Conservation (phyloP, 2,888 invertebrate genomes). For the Trachelus troglodyta region DNA sequence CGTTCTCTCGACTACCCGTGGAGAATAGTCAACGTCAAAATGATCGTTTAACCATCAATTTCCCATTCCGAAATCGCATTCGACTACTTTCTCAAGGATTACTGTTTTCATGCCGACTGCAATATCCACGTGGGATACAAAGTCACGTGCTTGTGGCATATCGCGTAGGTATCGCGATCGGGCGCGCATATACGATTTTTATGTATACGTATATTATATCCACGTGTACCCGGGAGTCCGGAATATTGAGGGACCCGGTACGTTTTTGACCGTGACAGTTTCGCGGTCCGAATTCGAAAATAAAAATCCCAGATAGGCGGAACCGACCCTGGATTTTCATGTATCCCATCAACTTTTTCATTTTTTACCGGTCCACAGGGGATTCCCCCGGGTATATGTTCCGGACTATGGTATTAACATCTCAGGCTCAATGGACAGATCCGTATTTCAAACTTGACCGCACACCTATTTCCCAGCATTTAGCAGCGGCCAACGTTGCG, state of each 20-base stretch:
- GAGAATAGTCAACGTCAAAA: neutral
- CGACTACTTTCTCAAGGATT: neutral
- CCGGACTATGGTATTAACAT: neutral
- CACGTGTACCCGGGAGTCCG: neutral
- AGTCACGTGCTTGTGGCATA: neutral
- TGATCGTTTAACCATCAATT: neutral
- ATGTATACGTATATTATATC: neutral
- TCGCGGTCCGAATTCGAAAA: neutral
- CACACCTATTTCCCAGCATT: constrained; percentile 57
- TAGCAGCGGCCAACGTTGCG: constrained; percentile 26
- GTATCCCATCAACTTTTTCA: neutral
- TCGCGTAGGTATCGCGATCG: no score
- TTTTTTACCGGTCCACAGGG: neutral
- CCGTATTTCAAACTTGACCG: constrained; percentile 51
- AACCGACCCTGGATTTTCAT: neutral
- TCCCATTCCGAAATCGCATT: neutral
- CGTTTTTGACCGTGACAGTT: neutral
- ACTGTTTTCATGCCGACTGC: no score
- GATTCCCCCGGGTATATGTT: neutral
- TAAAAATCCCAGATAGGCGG: neutral
- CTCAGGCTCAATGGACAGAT: neutral
- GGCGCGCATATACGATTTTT: neutral
- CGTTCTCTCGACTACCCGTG: neutral
- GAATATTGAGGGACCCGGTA: neutral
- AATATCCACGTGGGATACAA: neutral